Evolutionary conservation across 2,888 invertebrate species (phyloP).

Genomic region (Apotomis betuletana): DNA sequence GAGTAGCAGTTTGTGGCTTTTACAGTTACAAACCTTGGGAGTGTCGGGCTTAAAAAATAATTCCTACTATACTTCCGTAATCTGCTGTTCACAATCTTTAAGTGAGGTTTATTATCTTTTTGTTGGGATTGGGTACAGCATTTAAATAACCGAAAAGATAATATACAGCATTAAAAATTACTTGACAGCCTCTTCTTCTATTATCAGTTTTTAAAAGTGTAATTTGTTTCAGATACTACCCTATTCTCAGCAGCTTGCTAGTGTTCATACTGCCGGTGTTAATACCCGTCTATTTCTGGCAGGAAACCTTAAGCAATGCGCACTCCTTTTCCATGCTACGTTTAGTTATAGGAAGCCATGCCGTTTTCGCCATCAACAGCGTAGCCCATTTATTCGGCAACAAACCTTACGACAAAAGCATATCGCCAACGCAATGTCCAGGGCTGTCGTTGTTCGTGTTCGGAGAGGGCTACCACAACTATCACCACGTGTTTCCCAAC

Average conservation of each 20-base stretch:
- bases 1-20: too few species aligned
- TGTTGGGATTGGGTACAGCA: too few species aligned
- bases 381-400: background rate
- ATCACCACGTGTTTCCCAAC: too few species aligned
- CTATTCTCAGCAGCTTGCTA: background rate
- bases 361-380: background rate
- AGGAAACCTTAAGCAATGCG: background rate
- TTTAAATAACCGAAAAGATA: too few species aligned
- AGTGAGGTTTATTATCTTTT: too few species aligned
- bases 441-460: background rate
- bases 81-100: too few species aligned
- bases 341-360: background rate
- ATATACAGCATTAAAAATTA: too few species aligned
- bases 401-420: slow-evolving; percentile 9
- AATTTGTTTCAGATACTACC: slow-evolving; percentile 11
- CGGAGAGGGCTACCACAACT: too few species aligned
- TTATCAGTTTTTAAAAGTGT: background rate
- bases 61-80: too few species aligned
- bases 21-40: too few species aligned
- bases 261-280: background rate
- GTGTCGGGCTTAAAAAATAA: too few species aligned
- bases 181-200: too few species aligned
- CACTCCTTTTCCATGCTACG: background rate
- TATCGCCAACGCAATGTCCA: background rate
- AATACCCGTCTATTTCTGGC: slow-evolving; percentile 5